phyloP scores from a whole-genome alignment of 2,797 vertebrate genomes.

The Crypturellus tataupa region DNA sequence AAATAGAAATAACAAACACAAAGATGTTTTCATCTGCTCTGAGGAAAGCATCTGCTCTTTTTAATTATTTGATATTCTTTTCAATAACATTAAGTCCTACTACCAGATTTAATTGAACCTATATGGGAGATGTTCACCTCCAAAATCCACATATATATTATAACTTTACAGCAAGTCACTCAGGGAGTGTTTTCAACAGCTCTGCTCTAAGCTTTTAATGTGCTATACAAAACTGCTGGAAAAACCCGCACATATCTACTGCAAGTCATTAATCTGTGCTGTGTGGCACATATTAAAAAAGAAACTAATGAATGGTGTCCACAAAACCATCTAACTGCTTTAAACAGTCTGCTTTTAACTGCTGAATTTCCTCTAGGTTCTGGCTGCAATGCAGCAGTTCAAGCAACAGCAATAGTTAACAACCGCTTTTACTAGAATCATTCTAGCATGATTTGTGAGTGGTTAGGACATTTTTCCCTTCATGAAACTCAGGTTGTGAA shows the following conservation, averaged over 20 bases:
- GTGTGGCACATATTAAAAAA: conserved; percentile 52
- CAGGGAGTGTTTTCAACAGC: not conserved
- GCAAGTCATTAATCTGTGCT: conserved; percentile 46
- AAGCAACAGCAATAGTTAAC: not conserved
- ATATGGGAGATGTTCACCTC: not conserved
- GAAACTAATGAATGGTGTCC: conserved; percentile 55
- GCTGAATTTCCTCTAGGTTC: conserved; percentile 47
- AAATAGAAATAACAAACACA: not conserved
- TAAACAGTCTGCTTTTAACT: conserved; percentile 46
- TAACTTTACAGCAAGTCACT: not conserved
- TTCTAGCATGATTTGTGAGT: not conserved
- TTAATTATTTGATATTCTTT: not conserved
- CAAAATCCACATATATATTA: not conserved
- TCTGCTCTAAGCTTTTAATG: not conserved
- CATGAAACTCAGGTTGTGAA: not conserved
- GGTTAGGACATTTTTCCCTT: not conserved
- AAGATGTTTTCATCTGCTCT: not conserved
- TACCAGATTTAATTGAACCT: not conserved
- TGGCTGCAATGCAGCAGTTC: not conserved
- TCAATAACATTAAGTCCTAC: not conserved
- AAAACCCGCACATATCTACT: conserved; percentile 17
- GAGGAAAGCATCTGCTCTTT: not conserved
- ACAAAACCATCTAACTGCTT: conserved; percentile 38
- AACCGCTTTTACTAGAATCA: not conserved
- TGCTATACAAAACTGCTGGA: conserved; percentile 22